phyloP scores from a whole-genome alignment of 2,797 vertebrate species.

The Schizopygopsis pylzovi region DNA sequence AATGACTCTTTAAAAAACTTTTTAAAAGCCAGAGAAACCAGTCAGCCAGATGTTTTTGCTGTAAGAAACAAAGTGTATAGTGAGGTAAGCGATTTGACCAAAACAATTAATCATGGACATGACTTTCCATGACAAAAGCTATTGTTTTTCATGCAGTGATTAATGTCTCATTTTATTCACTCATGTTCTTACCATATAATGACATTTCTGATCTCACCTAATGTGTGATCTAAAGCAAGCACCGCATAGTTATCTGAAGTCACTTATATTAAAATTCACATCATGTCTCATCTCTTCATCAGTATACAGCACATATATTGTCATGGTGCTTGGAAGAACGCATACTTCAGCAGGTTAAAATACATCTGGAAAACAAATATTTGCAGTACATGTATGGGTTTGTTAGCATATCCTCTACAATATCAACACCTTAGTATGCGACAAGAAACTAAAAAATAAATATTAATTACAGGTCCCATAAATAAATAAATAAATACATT shows the following conservation, averaged over 20 bases:
- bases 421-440: not conserved
- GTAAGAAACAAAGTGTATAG: conserved; percentile 86
- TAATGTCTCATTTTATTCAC: conserved; percentile 69
- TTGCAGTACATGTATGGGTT: no score
- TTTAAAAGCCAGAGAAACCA: conserved; percentile 76
- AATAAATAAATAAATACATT: no score
- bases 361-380: not conserved
- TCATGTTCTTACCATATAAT: conserved; percentile 61
- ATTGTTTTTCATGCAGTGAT: conserved; percentile 75
- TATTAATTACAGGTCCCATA: no score
- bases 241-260: conserved; percentile 57
- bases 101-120: conserved; percentile 84
- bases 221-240: conserved; percentile 51
- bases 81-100: conserved; percentile 91
- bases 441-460: not conserved
- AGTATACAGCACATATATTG: conserved; percentile 56
- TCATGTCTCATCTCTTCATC: conserved; percentile 44
- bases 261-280: conserved; percentile 40
- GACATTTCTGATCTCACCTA: conserved; percentile 41
- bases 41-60: conserved; percentile 89
- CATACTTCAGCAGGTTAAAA: not conserved
- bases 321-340: not conserved
- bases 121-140: conserved; percentile 74
- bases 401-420: not conserved
- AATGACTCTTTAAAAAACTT: conserved; percentile 74